A percentile compares a stretch with the other conserved stretches of the same genome.
Evolutionary conservation across 35 echinoderm and acorn worm species (phyloP).

Genomic region (Apostichopus japonicus): DNA sequence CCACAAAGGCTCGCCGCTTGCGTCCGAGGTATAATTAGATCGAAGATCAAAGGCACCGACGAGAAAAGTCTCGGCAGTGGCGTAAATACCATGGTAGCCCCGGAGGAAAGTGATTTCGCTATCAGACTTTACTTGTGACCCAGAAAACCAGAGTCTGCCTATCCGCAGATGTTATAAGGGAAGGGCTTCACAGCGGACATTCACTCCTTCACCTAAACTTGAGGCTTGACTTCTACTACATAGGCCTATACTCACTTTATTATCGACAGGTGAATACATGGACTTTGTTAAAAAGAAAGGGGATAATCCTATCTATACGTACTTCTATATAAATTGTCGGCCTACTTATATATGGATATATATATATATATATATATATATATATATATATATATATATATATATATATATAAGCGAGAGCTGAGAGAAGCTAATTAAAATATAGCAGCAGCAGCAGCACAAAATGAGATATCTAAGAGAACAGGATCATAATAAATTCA

Average conservation of each 20-base stretch:
- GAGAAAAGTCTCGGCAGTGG: constrained; percentile 30
- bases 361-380: no score
- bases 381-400: no score
- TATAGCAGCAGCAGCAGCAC: no score
- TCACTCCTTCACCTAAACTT: background rate
- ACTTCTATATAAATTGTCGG: no score
- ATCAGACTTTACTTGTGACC: constrained; percentile 41
- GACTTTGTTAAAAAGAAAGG: background rate
- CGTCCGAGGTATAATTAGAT: constrained; percentile 60
- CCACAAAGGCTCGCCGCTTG: constrained; percentile 39
- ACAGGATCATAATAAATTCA: no score
- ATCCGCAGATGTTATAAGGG: constrained; percentile 32
- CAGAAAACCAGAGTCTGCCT: constrained; percentile 31
- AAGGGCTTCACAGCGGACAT: constrained; percentile 12
- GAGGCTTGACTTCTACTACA: background rate
- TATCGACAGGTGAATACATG: constrained; percentile 9
- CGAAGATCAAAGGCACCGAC: constrained; percentile 56
- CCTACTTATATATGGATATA: no score
- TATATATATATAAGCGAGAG: no score
- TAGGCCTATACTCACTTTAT: background rate
- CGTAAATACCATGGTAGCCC: constrained; percentile 56
- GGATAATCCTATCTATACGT: no score
- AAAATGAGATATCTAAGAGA: no score
- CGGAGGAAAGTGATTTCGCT: constrained; percentile 35
- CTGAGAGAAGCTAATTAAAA: no score